Percentiles rank a stretch among this genome's conserved stretches.
phyloP scores from a whole-genome alignment of 92 coral and sea anemone genomes.

The Porites divaricata region DNA sequence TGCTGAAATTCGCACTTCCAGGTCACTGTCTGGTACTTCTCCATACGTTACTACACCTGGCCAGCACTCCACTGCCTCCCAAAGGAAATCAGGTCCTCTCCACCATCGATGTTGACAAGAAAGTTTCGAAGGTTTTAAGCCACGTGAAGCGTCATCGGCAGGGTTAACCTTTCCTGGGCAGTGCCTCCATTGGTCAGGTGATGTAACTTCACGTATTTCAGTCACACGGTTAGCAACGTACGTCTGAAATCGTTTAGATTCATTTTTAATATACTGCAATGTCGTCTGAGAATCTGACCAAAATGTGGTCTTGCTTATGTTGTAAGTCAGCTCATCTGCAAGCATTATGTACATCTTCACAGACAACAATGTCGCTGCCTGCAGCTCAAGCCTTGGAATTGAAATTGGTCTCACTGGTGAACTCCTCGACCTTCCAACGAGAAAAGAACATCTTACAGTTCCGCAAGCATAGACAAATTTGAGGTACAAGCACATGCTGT shows the following conservation, averaged over 20 bases:
- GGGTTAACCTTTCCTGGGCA: conserved; percentile 6
- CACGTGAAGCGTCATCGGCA: conserved; percentile 55
- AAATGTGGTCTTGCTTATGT: conserved; percentile 32
- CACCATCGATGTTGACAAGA: conserved; percentile 10
- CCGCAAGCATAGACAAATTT: no score
- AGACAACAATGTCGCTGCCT: conserved; percentile 38
- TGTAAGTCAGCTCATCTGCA: conserved; percentile 25
- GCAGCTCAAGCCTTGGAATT: conserved; percentile 56
- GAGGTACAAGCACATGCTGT: no score
- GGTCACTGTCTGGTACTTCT: conserved; percentile 21
- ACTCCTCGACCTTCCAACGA: no score
- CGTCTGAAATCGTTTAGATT: conserved; percentile 23
- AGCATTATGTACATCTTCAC: not conserved
- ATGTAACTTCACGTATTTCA: conserved; percentile 41
- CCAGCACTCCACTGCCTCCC: not conserved
- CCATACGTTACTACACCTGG: not conserved
- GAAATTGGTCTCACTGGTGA: conserved; percentile 10
- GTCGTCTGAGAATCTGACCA: conserved; percentile 45
- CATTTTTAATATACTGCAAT: conserved; percentile 45
- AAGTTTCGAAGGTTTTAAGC: conserved; percentile 44
- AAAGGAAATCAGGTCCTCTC: not conserved
- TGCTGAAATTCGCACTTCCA: conserved; percentile 28
- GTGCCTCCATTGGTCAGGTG: no score
- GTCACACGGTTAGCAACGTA: conserved; percentile 27
- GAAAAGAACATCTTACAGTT: no score